Evolutionary conservation across 2,113 vertebrate species (phyloP).

Genomic region (Micromys minutus): DNA sequence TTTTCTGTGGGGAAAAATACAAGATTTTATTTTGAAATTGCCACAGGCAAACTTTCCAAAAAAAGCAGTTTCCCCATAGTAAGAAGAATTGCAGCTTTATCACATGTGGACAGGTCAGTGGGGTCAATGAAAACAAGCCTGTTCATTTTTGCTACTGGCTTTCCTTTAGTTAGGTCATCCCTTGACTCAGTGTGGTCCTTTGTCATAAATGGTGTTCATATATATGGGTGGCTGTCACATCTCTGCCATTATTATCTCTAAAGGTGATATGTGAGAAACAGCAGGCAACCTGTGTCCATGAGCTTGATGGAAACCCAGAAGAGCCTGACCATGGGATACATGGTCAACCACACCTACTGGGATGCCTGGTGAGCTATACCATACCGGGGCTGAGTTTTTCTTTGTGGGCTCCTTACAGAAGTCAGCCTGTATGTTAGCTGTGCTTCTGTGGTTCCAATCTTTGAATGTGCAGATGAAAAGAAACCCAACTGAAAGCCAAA

Average conservation of each 20-base stretch:
- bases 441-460: accelerated
- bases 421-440: accelerated
- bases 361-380: not conserved
- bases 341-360: not conserved
- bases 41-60: not conserved
- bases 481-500: not conserved
- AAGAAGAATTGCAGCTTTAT: not conserved
- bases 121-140: not conserved
- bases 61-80: not conserved
- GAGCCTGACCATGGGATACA: too few species aligned
- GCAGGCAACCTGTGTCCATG: not conserved
- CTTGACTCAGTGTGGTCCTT: accelerated
- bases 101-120: accelerated
- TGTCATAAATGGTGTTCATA: not conserved
- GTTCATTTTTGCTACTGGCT: accelerated
- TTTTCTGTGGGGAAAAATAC: conserved; percentile 35
- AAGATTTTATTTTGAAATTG: conserved; percentile 49
- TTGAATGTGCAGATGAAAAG: not conserved
- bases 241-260: not conserved
- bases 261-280: accelerated
- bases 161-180: too few species aligned
- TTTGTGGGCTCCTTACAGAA: too few species aligned
- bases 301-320: accelerated
- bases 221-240: not conserved
- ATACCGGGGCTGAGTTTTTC: not conserved